Base-by-base conservation (phyloP, 1,140 invertebrate species). In the Dendrolimus kikuchii region DNA sequence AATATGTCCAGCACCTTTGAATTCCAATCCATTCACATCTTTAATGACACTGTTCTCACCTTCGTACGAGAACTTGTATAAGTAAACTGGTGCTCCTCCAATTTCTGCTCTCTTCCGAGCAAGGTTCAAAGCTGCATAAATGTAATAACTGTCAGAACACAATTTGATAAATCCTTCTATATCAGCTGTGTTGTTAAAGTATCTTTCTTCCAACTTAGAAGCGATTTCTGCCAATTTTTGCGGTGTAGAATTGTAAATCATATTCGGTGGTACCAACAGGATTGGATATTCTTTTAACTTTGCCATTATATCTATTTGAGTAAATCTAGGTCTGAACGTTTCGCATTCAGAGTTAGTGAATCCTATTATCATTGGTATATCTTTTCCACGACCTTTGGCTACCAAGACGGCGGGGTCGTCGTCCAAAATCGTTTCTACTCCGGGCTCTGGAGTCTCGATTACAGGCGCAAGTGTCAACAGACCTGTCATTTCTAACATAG, bases 291-390 rank as follows among this genome's bases (percentile, higher is more conserved):
- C 50, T 45, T 73, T 56, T n/a, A 80, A 54, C 2, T 56, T 62
- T 0, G 44, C 44, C n/a, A 77, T 42, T 37, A 86, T 62, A 40
- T 80, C 66, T 6, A 82, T 64, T 10, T 75, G 53, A 9, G 69
- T 63, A 7, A 86, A 74, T 43, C 67, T 63, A 0, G 51, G 57
- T 23, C 75, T 57, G 59, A 84, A 84, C 0, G 59, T 60, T 36
- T 84, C 69, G 53, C 77, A 80, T 59, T 86, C 82, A 2, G 49
- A 52, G 10, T 60, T 57, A 0, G 82, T 80, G 50, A 72, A 80
- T 1, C 82, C 82, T 1, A 84, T 59, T 5, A 86, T 45, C 0
- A 84, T 52, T 1, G 81, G 79, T 9, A 77, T 68, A 48, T 75
- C 51, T 40, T 67, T 72, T 7, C 76, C 77, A 8, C 59, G 57